These are phyloP conservation scores for Chunga burmeisteri DNA, from an alignment of 2,113 vertebrate species.

Conservation along the genomic window DNA sequence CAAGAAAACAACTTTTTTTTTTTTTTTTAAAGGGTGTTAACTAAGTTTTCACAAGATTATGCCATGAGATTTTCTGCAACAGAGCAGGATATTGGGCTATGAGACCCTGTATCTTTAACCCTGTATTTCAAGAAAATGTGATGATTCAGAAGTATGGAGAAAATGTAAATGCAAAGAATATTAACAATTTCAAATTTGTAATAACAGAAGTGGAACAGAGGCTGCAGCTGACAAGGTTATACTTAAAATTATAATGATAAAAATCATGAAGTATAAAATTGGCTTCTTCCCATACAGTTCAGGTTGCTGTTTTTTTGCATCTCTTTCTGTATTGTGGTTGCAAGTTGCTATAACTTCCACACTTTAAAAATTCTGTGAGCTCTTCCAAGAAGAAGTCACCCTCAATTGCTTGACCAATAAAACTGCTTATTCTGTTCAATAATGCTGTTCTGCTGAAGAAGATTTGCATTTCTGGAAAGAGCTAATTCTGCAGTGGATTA, in stretches of 20 bases:
- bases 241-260: background rate
- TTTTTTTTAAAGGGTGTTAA: background rate
- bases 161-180: background rate
- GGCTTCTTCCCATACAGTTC: background rate
- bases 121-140: background rate
- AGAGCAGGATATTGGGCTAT: background rate
- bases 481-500: slow-evolving; percentile 26
- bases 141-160: background rate
- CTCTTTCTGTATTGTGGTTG: background rate
- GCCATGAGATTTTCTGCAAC: background rate
- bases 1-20: background rate
- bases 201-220: background rate
- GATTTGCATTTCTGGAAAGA: slow-evolving; percentile 34
- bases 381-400: background rate
- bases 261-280: background rate
- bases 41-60: background rate
- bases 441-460: background rate
- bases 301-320: background rate
- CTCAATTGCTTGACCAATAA: background rate
- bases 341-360: background rate
- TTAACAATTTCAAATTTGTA: background rate
- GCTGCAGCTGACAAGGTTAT: background rate
- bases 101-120: background rate
- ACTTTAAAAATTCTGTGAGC: background rate
- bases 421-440: background rate